Conservation (phyloP, 2,888 invertebrate genomes). For the Drosophila suboccidentalis region DNA sequence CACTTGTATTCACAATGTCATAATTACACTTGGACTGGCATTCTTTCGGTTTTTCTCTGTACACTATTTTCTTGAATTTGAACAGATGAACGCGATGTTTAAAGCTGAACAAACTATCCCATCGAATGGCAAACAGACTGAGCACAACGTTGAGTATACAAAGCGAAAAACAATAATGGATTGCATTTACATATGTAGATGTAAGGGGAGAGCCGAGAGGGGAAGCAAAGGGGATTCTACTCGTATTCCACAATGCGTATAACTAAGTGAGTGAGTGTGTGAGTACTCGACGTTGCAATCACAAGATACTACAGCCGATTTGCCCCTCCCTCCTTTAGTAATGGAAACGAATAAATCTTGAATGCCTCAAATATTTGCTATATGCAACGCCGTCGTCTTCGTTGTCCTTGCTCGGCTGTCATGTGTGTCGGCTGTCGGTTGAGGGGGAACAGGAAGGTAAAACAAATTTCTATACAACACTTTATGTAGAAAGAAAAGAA, state of each 20-base stretch:
- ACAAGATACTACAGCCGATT: slow-evolving; percentile 32
- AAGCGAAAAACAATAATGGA: slow-evolving; percentile 52
- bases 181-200: slow-evolving; percentile 59
- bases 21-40: slow-evolving; percentile 47
- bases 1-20: slow-evolving; percentile 44
- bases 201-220: background rate
- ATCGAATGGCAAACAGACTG: slow-evolving; percentile 41
- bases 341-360: slow-evolving; percentile 75
- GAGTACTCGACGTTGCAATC: slow-evolving; percentile 42
- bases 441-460: slow-evolving; percentile 10
- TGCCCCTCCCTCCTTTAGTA: slow-evolving; percentile 19
- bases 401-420: slow-evolving; percentile 18
- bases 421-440: slow-evolving; percentile 6
- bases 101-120: slow-evolving; percentile 53
- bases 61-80: background rate
- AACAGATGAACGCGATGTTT: slow-evolving; percentile 21
- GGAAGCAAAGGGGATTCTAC: background rate
- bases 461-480: slow-evolving; percentile 58
- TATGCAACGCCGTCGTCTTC: slow-evolving; percentile 34
- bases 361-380: slow-evolving; percentile 73
- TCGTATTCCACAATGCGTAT: slow-evolving; percentile 46
- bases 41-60: slow-evolving; percentile 6
- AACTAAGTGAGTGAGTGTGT: slow-evolving; percentile 40
- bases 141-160: slow-evolving; percentile 35
- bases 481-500: slow-evolving; percentile 50